Percentiles rank a stretch among this genome's conserved stretches.
These are phyloP conservation scores for Arenaria interpres DNA, from an alignment of 2,113 vertebrate genomes.

Conservation along the genomic window DNA sequence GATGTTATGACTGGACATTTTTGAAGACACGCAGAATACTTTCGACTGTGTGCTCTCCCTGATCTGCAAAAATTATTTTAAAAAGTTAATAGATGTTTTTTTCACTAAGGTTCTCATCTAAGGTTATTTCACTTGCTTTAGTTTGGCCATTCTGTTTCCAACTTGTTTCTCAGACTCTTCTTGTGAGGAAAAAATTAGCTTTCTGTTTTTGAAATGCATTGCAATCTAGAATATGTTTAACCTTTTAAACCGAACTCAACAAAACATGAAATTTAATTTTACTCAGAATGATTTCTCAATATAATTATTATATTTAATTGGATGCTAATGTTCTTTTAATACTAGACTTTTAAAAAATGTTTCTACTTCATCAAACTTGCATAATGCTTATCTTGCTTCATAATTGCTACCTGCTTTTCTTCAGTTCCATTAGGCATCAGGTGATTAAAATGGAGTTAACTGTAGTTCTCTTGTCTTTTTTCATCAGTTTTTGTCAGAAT, in stretches of 20 bases:
- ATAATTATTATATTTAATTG: slow-evolving; percentile 20
- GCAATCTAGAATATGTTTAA: background rate
- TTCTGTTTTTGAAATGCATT: background rate
- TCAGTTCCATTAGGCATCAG: background rate
- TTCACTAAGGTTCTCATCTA: background rate
- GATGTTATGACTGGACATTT: background rate
- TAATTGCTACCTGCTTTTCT: background rate
- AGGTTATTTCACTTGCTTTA: background rate
- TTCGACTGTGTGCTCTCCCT: background rate
- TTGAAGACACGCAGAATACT: background rate
- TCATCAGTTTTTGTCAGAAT: background rate
- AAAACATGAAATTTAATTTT: slow-evolving; percentile 10
- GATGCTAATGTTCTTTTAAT: background rate
- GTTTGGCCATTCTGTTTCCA: background rate
- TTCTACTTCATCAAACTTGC: background rate
- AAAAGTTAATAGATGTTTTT: background rate
- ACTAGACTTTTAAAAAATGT: background rate
- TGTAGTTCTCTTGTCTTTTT: background rate
- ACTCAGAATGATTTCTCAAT: background rate
- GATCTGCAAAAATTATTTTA: background rate
- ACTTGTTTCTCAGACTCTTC: background rate
- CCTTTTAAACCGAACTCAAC: background rate
- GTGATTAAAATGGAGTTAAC: background rate
- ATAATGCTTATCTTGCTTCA: background rate
- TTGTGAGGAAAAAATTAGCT: background rate